Base-by-base conservation (phyloP, 2,797 vertebrate genomes). In the Argya squamiceps region DNA sequence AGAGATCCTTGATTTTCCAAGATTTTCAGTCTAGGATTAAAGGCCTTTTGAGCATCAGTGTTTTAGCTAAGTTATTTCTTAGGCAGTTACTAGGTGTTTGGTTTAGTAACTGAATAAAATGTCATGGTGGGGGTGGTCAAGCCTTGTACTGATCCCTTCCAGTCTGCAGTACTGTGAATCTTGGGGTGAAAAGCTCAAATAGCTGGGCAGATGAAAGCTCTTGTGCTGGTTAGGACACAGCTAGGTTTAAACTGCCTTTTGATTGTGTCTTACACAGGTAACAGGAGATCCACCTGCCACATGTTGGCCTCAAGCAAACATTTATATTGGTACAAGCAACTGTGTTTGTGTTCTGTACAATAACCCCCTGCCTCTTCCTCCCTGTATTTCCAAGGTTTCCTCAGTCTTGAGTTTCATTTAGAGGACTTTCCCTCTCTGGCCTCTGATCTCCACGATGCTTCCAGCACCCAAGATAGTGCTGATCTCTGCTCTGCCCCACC, bases 361-460 rank as follows among this genome's bases (percentile, higher is more conserved):
- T 44, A 29, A 65, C 65, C 60, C 37, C 1, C 2, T 2, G 37
- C 14, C 27, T 2, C 7, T 8, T 3, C 12, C 5, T 10, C 37
- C 24, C 10, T 46, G 41, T 46, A 1, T 46, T 80, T 91, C 22
- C 24, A 39, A 60, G 21, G 7, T 74, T 43, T 80, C 39, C 5
- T 79, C 21, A 77, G 6, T 30, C 6, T 27, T 44, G 6, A 18
- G 3, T 74, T 85, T 89, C 10, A 8, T 12, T 60, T 46, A 26
- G 23, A 67, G 26, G 18, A 24, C 37, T 73, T 87, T 65, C 21
- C 17, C 12, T 49, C 9, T 1, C 27, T 46, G 11, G 39, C 11
- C 7, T 73, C 9, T 49, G 23, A 11, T 55, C 12, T 24, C 24
- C 21, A 12, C 7, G 32, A 15, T 10, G 7, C 5, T 79, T 17